A percentile compares a stretch with the other conserved stretches of the same genome.
Conservation (phyloP, 2,797 vertebrate species). For the Alcedo atthis region DNA sequence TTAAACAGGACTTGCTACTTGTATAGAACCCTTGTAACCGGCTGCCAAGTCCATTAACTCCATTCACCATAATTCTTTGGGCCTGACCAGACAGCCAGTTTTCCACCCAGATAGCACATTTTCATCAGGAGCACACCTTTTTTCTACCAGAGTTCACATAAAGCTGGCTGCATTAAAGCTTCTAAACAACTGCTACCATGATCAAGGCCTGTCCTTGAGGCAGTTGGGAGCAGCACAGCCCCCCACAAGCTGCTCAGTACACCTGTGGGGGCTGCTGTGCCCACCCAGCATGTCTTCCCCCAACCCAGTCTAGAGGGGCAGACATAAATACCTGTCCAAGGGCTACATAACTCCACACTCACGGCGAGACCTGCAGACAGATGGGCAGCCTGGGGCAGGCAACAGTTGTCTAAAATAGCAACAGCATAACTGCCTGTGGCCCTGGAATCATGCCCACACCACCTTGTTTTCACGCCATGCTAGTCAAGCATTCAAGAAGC, state of each 20-base stretch:
- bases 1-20: too few relatives aligned
- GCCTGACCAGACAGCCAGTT: too few relatives aligned
- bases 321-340: accelerated
- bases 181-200: accelerated
- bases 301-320: accelerated
- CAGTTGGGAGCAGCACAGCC: accelerated
- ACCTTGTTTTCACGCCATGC: accelerated
- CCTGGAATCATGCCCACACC: accelerated
- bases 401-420: accelerated
- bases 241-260: accelerated
- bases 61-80: not conserved
- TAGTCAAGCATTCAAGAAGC: not conserved
- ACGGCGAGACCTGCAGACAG: accelerated
- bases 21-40: not conserved
- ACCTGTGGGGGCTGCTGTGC: accelerated
- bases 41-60: not conserved
- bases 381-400: accelerated
- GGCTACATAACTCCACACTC: accelerated
- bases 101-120: not conserved
- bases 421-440: accelerated
- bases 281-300: accelerated
- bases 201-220: accelerated
- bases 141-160: not conserved
- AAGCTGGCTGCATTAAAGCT: not conserved
- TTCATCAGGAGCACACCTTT: not conserved